Percentiles rank a stretch among this genome's conserved stretches.
Conservation (phyloP, 2,113 vertebrate genomes). For the Pangasianodon hypophthalmus region DNA sequence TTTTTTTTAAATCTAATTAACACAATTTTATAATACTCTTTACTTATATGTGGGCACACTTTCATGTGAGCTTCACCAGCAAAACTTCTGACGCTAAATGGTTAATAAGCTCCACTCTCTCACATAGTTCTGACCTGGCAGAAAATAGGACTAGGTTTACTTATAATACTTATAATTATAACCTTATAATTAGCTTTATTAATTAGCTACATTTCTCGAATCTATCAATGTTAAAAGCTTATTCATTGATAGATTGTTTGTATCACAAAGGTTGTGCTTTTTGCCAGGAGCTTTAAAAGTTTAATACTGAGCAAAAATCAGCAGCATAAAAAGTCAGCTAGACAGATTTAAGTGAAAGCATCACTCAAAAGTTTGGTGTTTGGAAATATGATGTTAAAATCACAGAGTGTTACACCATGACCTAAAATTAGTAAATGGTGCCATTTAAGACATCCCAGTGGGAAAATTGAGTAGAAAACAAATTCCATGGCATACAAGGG, state of each 20-base stretch:
- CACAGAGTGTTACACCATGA: not conserved
- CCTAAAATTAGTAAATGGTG: not conserved
- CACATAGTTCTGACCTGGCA: not conserved
- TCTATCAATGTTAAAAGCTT: not conserved
- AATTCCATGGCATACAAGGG: not conserved
- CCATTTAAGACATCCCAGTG: not conserved
- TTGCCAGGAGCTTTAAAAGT: not conserved
- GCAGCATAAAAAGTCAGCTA: not conserved
- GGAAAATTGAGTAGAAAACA: not conserved
- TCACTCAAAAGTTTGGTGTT: not conserved
- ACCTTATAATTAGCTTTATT: not conserved
- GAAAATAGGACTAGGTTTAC: not conserved
- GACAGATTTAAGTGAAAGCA: not conserved
- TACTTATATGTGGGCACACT: too few species aligned
- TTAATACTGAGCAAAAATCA: not conserved
- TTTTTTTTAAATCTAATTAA: not conserved
- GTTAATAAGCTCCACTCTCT: not conserved
- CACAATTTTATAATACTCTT: not conserved
- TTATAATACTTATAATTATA: not conserved
- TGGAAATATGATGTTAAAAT: not conserved
- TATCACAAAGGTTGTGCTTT: not conserved
- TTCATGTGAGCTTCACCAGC: not conserved
- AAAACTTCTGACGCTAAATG: not conserved
- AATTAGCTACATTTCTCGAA: not conserved
- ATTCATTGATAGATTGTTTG: not conserved